These are phyloP conservation scores for Barbus barbus DNA, from an alignment of 2,113 vertebrate species.

Conservation along the genomic window DNA sequence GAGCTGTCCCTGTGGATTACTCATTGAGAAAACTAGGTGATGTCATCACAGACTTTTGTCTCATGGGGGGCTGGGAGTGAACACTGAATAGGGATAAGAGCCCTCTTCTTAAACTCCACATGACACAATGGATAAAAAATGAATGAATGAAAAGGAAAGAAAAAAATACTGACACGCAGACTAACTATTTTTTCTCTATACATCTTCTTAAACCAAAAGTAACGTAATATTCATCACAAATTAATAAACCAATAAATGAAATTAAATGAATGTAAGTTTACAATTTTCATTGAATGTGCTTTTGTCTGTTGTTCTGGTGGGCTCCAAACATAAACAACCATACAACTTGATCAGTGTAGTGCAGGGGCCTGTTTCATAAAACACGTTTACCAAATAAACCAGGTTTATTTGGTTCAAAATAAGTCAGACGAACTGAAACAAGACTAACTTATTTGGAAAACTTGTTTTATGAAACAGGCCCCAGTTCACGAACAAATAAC, in stretches of 20 bases:
- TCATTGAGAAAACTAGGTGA: conserved; percentile 69
- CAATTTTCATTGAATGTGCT: no score
- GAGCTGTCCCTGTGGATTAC: conserved; percentile 62
- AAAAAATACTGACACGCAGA: not conserved
- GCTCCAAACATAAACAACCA: not conserved
- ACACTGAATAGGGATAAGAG: conserved; percentile 45
- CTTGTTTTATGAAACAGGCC: no score
- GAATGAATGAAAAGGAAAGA: conserved; percentile 13
- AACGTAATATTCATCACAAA: not conserved
- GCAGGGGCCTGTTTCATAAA: no score
- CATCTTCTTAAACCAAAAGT: no score
- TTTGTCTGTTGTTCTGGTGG: no score
- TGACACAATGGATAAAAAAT: conserved; percentile 42
- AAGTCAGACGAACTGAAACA: no score
- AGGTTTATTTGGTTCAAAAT: no score
- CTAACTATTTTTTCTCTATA: not conserved
- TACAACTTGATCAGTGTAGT: no score
- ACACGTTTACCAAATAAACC: no score
- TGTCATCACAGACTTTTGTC: conserved; percentile 66
- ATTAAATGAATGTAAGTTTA: no score
- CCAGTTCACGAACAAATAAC: not conserved
- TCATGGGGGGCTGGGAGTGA: conserved; percentile 29
- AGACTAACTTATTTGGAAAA: no score
- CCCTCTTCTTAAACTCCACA: conserved; percentile 38
- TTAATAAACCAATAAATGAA: no score